Evolutionary conservation across 1,140 invertebrate species (phyloP).

Genomic region (Vanessa tameamea): DNA sequence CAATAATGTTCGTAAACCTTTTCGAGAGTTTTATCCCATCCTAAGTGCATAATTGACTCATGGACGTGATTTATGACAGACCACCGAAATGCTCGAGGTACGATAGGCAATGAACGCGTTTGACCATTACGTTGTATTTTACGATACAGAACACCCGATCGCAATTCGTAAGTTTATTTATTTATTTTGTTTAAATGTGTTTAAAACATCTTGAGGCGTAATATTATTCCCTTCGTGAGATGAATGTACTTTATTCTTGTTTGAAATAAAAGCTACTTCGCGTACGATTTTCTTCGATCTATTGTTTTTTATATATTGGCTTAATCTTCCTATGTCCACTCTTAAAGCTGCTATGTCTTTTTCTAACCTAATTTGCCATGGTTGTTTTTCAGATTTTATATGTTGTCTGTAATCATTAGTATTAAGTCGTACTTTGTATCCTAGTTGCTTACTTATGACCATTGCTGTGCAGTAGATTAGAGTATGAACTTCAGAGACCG

Average conservation of each 20-base stretch:
- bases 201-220: no score
- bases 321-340: not conserved
- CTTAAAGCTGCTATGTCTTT: not conserved
- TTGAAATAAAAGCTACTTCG: no score
- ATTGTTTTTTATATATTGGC: not conserved
- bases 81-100: constrained; percentile 10
- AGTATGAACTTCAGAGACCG: not conserved
- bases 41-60: constrained; percentile 42
- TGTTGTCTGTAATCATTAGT: not conserved
- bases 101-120: constrained; percentile 1
- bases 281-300: not conserved
- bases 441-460: not conserved
- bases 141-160: constrained; percentile 33
- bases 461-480: not conserved
- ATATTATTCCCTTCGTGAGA: no score
- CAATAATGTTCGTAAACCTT: constrained; percentile 43
- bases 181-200: no score
- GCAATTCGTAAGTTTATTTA: constrained; percentile 39
- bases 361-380: not conserved
- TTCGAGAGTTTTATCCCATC: constrained; percentile 45
- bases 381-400: not conserved
- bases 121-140: constrained; percentile 36
- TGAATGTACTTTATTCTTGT: no score
- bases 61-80: constrained; percentile 56
- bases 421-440: not conserved